Conservation (phyloP, 1,140 invertebrate genomes). For the Drosophila pseudoobscura region DNA sequence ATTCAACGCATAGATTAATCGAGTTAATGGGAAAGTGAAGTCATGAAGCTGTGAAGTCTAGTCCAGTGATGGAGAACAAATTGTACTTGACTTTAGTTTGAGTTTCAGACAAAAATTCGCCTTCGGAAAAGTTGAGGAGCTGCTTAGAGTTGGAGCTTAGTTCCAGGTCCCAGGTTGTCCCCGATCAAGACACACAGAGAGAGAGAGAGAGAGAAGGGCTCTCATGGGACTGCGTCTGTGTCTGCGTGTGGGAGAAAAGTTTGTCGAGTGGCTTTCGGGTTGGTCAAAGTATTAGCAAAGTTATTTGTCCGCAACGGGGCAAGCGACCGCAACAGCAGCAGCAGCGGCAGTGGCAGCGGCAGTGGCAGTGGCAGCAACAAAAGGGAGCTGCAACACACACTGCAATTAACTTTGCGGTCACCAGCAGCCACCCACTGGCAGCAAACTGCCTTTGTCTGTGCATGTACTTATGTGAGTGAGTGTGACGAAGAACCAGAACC, state of each 20-base stretch:
- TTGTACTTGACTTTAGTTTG: no score
- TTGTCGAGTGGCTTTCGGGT: slow-evolving; percentile 53
- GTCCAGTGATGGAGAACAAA: no score
- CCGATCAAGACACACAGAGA: no score
- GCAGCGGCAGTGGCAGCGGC: background rate
- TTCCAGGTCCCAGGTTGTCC: no score
- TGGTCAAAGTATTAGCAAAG: slow-evolving; percentile 77
- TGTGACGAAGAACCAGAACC: slow-evolving; percentile 21
- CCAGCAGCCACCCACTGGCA: slow-evolving; percentile 46
- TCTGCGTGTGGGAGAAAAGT: slow-evolving; percentile 43
- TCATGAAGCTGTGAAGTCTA: no score
- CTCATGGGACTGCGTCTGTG: background rate
- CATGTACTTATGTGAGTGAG: slow-evolving; percentile 10
- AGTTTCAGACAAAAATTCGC: no score
- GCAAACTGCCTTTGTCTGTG: slow-evolving; percentile 44
- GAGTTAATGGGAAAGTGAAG: no score
- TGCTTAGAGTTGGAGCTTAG: no score
- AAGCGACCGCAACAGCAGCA: slow-evolving; percentile 49
- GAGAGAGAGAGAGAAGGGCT: no score
- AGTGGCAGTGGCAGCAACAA: slow-evolving; percentile 9
- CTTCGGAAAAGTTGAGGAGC: no score
- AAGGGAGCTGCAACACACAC: slow-evolving; percentile 37
- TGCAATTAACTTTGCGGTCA: slow-evolving; percentile 78
- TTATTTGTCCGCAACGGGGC: slow-evolving; percentile 69
- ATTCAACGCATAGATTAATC: no score